phyloP scores from a whole-genome alignment of 2,888 invertebrate species.

The Orthosia cruda region DNA sequence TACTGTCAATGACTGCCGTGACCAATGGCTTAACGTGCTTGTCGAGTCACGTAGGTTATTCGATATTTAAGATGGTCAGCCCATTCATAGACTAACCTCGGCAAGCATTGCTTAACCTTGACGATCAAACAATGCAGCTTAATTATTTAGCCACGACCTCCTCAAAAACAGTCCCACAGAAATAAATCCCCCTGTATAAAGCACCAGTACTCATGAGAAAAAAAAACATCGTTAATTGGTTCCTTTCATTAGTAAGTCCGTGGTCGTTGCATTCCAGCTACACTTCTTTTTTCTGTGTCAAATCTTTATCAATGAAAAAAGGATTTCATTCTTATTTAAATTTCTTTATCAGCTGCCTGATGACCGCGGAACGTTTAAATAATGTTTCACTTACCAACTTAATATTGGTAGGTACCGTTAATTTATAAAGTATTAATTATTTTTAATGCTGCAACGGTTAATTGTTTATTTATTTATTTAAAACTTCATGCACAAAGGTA shows the following conservation, averaged over 20 bases:
- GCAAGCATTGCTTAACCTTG: no score
- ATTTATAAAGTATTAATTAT: slow-evolving; percentile 43
- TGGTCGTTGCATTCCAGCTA: slow-evolving; percentile 86
- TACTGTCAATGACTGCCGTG: no score
- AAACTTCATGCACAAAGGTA: no score
- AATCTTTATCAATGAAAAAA: slow-evolving; percentile 91
- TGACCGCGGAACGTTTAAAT: slow-evolving; percentile 82
- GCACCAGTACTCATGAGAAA: slow-evolving; percentile 84
- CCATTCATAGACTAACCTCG: no score
- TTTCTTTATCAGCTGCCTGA: slow-evolving; percentile 86
- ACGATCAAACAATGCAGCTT: no score
- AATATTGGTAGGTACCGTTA: slow-evolving; percentile 64
- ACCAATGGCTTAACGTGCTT: no score
- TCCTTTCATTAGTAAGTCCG: slow-evolving; percentile 91
- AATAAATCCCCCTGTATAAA: slow-evolving; percentile 80
- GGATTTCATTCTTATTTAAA: slow-evolving; percentile 91
- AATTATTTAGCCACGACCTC: no score
- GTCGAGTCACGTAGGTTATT: no score
- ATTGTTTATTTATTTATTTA: no score
- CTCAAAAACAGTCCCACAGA: neutral
- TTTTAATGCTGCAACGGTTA: slow-evolving; percentile 4
- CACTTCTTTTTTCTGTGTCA: slow-evolving; percentile 90
- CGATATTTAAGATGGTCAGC: no score
- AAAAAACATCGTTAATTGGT: slow-evolving; percentile 91
- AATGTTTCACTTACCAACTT: slow-evolving; percentile 82